These are phyloP conservation scores for Nebria brevicollis DNA, from an alignment of 2,888 invertebrate genomes.

Conservation along the genomic window DNA sequence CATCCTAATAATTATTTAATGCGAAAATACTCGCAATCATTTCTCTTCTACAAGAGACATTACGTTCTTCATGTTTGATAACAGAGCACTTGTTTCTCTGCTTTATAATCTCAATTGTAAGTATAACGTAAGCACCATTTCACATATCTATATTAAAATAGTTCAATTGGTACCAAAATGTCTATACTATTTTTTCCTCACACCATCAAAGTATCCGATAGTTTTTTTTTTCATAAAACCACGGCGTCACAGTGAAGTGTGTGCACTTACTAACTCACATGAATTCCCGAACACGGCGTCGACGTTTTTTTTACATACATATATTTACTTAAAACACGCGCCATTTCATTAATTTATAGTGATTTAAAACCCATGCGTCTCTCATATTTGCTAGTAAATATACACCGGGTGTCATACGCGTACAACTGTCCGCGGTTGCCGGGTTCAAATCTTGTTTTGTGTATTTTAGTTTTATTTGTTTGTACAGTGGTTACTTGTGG, in stretches of 20 bases:
- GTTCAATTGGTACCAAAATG: conserved; percentile 37
- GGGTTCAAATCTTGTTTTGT: conserved; percentile 1
- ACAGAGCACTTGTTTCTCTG: background rate
- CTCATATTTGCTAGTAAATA: conserved; percentile 6
- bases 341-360: background rate
- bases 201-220: conserved; percentile 9
- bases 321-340: conserved; percentile 20
- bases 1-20: too few species aligned
- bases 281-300: conserved; percentile 18
- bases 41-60: background rate
- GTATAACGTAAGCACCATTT: background rate
- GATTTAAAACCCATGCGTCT: conserved; percentile 18
- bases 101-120: background rate
- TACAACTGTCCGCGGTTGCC: background rate
- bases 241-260: conserved; percentile 4
- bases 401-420: background rate
- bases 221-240: background rate
- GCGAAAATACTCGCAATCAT: background rate
- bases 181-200: conserved; percentile 36
- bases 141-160: conserved; percentile 8
- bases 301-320: background rate
- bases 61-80: background rate
- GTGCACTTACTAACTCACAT: conserved; percentile 19
- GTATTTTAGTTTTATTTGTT: conserved; percentile 8
- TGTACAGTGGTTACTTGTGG: conserved; percentile 8